A percentile compares a stretch with the other conserved stretches of the same genome.
Evolutionary conservation across 1,140 invertebrate species (phyloP).

Genomic region (Carcinoscorpius rotundicauda): DNA sequence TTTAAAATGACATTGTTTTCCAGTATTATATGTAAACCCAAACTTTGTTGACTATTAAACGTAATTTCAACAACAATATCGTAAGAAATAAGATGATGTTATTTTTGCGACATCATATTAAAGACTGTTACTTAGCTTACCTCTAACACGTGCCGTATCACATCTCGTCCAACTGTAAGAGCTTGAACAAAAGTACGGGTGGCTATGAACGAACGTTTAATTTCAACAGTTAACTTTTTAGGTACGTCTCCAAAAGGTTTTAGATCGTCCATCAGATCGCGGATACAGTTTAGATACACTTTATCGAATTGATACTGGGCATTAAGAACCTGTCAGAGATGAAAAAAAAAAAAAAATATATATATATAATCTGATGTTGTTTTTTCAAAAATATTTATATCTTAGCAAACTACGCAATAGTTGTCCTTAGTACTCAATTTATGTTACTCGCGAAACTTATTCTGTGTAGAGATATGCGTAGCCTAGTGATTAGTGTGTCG

Average conservation of each 20-base stretch:
- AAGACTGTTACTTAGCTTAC: conserved; percentile 14
- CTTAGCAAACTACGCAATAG: too few species aligned
- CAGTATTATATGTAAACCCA: too few species aligned
- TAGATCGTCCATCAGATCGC: conserved; percentile 78
- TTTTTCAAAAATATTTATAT: too few species aligned
- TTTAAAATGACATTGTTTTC: too few species aligned
- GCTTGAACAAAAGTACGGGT: conserved; percentile 85
- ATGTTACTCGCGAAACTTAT: too few species aligned
- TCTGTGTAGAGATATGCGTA: too few species aligned
- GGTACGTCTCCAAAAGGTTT: conserved; percentile 91
- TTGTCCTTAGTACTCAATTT: too few species aligned
- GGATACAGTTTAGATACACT: conserved; percentile 70
- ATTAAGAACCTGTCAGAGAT: conserved; percentile 54
- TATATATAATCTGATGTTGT: too few species aligned
- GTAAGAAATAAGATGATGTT: background rate
- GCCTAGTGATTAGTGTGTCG: too few species aligned
- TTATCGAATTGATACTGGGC: conserved; percentile 76
- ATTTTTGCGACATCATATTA: background rate
- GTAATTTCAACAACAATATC: background rate
- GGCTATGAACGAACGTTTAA: conserved; percentile 85
- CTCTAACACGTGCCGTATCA: conserved; percentile 32
- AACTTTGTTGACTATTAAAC: background rate
- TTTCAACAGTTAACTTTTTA: conserved; percentile 70
- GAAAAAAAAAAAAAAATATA: too few species aligned
- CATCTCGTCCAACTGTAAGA: conserved; percentile 63